Percentiles rank a stretch among this genome's conserved stretches.
phyloP scores from a whole-genome alignment of 2,888 invertebrate genomes.

The Horisme vitalbata region DNA sequence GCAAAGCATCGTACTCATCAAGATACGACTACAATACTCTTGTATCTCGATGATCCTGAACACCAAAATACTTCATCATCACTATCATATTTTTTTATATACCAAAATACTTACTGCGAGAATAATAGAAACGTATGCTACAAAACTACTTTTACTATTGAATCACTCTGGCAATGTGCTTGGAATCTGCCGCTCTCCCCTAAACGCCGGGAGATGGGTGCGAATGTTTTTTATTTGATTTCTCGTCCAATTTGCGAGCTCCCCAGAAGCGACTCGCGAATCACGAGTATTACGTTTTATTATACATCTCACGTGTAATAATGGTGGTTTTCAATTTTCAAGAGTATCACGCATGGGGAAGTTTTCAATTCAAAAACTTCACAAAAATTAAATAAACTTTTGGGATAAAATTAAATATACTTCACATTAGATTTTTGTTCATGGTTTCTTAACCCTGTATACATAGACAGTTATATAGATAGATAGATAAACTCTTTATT shows the following conservation, averaged over 20 bases:
- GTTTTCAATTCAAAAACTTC: too few relatives aligned
- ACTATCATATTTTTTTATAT: too few relatives aligned
- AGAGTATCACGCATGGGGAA: conserved; percentile 2
- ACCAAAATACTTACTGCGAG: not conserved
- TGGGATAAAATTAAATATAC: too few relatives aligned
- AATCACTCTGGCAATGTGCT: conserved; percentile 9
- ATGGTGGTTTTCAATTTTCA: conserved; percentile 8
- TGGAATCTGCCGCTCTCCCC: conserved; percentile 33
- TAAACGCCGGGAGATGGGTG: conserved; percentile 46
- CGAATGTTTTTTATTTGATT: conserved; percentile 76
- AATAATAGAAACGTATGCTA: conserved; percentile 1
- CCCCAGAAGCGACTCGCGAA: conserved; percentile 62
- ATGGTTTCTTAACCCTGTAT: too few relatives aligned
- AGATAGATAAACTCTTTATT: too few relatives aligned
- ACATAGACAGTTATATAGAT: too few relatives aligned
- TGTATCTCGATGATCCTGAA: too few relatives aligned
- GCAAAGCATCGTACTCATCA: too few relatives aligned
- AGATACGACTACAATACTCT: too few relatives aligned
- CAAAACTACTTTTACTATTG: conserved; percentile 12
- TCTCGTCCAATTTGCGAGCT: conserved; percentile 70
- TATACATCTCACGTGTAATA: conserved; percentile 19
- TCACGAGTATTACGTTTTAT: conserved; percentile 21
- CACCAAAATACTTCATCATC: too few relatives aligned
- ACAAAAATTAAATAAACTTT: too few relatives aligned
- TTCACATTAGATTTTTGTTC: too few relatives aligned